phyloP scores from a whole-genome alignment of 2,113 vertebrate species.

The Probosciger aterrimus region DNA sequence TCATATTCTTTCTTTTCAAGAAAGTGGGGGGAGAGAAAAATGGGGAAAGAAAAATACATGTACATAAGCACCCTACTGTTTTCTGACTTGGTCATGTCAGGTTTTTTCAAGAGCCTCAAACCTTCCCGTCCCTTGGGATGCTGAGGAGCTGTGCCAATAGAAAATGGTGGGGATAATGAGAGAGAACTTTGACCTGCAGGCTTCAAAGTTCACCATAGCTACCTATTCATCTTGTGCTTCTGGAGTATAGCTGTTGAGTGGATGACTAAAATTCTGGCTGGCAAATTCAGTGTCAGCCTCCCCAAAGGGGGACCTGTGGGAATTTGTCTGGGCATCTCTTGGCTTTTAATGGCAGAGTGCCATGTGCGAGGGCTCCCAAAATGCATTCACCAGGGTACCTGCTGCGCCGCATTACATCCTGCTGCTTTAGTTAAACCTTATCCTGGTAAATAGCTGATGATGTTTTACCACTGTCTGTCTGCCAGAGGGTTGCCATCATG shows the following conservation, averaged over 20 bases:
- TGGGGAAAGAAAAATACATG: background rate
- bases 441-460: background rate
- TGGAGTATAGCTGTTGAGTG: background rate
- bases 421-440: background rate
- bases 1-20: constrained; percentile 1
- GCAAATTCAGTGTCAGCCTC: background rate
- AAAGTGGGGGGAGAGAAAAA: constrained; percentile 7
- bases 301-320: background rate
- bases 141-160: constrained; percentile 48
- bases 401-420: background rate
- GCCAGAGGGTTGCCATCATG: background rate
- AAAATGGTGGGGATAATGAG: constrained; percentile 73
- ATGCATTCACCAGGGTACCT: background rate
- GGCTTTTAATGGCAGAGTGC: constrained; percentile 20
- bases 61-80: constrained; percentile 63
- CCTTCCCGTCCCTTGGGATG: constrained; percentile 10
- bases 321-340: background rate
- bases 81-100: constrained; percentile 21
- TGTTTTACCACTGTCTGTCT: background rate
- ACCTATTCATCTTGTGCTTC: constrained; percentile 69
- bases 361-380: background rate
- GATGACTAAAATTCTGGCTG: background rate
- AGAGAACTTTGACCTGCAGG: constrained; percentile 65
- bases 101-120: constrained; percentile 37
- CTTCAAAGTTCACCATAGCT: constrained; percentile 41